Conservation (phyloP, 2,113 vertebrate genomes). For the Platichthys flesus region DNA sequence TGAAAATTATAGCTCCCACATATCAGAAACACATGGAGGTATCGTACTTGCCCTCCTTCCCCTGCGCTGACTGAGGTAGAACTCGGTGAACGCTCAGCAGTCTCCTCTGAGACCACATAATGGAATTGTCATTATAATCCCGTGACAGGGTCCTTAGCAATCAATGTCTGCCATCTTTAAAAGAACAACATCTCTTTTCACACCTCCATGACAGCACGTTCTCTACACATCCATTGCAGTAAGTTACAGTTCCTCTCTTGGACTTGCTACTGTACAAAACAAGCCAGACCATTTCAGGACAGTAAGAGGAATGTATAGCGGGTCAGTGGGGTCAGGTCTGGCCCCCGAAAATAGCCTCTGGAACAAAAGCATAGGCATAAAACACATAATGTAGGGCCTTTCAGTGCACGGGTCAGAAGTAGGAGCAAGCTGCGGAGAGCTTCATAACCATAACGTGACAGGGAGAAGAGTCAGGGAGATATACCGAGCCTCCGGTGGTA, state of each 20-base stretch:
- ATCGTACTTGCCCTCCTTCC: slow-evolving; percentile 28
- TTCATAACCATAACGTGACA: slow-evolving; percentile 78
- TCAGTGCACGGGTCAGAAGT: slow-evolving; percentile 61
- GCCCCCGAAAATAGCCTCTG: slow-evolving; percentile 69
- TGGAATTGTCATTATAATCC: slow-evolving; percentile 26
- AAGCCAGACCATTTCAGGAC: slow-evolving; percentile 50
- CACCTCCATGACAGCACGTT: slow-evolving; percentile 2
- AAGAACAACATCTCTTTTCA: not conserved
- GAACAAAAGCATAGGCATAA: slow-evolving; percentile 74
- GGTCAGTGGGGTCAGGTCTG: slow-evolving; percentile 63
- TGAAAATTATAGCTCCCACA: slow-evolving; percentile 70
- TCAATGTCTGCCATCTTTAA: slow-evolving; percentile 3
- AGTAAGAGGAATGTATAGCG: slow-evolving; percentile 49
- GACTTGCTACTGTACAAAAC: slow-evolving; percentile 35
- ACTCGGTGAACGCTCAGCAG: slow-evolving; percentile 7
- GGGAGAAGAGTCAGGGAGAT: slow-evolving; percentile 72
- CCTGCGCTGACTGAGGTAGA: slow-evolving; percentile 27
- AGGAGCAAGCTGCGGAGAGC: slow-evolving; percentile 70
- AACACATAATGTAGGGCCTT: slow-evolving; percentile 73
- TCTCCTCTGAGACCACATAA: slow-evolving; percentile 28
- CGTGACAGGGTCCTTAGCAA: not conserved
- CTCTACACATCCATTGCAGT: not conserved
- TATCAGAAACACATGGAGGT: slow-evolving; percentile 79
- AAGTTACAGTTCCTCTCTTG: slow-evolving; percentile 20
- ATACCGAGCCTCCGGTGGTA: slow-evolving; percentile 71